phyloP scores from a whole-genome alignment of 2,797 vertebrate genomes.

The Notolepis coatsorum region DNA sequence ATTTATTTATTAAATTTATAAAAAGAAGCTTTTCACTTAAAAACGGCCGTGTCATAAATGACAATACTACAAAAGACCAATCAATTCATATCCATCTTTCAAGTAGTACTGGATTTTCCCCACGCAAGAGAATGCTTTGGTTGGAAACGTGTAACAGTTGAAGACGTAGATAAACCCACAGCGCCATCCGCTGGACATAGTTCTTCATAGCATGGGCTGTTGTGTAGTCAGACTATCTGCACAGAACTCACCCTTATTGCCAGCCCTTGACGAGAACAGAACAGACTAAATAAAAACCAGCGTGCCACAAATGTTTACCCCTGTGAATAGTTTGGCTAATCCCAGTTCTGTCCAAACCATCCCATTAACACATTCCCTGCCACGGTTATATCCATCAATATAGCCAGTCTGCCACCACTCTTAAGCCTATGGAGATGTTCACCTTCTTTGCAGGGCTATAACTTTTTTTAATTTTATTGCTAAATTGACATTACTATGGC shows the following conservation, averaged over 20 bases:
- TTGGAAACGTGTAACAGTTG: background rate
- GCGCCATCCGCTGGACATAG: constrained; percentile 69
- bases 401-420: no score
- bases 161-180: constrained; percentile 27
- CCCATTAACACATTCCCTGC: no score
- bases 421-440: no score
- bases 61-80: background rate
- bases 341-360: constrained; percentile 18
- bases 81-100: background rate
- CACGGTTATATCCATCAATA: no score
- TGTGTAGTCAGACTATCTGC: no score
- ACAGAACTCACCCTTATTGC: no score
- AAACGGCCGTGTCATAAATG: background rate
- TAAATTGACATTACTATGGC: no score
- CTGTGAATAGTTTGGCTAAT: background rate
- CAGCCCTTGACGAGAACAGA: constrained; percentile 20
- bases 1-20: background rate
- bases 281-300: background rate
- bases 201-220: background rate
- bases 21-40: background rate
- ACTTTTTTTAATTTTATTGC: no score
- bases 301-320: background rate
- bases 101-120: background rate
- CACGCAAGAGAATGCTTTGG: background rate
- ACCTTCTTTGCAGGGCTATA: no score